Evolutionary conservation across 2,113 vertebrate genomes (phyloP).

Genomic region (Vombatus ursinus): DNA sequence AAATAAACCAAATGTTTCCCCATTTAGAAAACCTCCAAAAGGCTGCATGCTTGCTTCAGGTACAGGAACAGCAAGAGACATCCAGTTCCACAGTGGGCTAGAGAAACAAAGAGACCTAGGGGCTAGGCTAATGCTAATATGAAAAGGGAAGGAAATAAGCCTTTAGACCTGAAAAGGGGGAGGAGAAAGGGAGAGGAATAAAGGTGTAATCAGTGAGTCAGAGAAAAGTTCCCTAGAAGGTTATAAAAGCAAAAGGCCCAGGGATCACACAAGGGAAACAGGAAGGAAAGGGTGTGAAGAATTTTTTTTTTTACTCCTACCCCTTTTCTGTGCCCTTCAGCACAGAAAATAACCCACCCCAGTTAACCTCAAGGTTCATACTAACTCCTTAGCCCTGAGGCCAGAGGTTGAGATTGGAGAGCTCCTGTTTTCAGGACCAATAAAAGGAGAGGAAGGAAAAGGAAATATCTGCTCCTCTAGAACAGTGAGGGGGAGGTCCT

Average conservation of each 20-base stretch:
- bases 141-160: background rate
- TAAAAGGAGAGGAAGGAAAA: background rate
- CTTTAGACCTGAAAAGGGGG: background rate
- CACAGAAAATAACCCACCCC: background rate
- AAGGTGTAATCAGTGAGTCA: background rate
- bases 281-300: background rate
- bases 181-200: background rate
- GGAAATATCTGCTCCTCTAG: background rate
- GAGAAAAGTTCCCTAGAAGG: background rate
- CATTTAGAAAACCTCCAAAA: background rate
- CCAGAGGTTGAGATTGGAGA: background rate
- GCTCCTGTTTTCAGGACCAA: background rate
- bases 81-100: background rate
- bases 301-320: background rate
- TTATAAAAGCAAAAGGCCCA: background rate
- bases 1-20: background rate
- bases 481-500: background rate
- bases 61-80: background rate
- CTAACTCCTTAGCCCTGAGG: background rate
- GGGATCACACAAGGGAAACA: background rate
- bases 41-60: background rate
- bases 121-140: background rate
- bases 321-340: background rate
- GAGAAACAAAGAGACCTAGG: background rate
- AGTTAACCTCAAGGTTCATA: background rate